These are phyloP conservation scores for Anastatus disparis DNA, from an alignment of 1,140 invertebrate species.

Conservation along the genomic window DNA sequence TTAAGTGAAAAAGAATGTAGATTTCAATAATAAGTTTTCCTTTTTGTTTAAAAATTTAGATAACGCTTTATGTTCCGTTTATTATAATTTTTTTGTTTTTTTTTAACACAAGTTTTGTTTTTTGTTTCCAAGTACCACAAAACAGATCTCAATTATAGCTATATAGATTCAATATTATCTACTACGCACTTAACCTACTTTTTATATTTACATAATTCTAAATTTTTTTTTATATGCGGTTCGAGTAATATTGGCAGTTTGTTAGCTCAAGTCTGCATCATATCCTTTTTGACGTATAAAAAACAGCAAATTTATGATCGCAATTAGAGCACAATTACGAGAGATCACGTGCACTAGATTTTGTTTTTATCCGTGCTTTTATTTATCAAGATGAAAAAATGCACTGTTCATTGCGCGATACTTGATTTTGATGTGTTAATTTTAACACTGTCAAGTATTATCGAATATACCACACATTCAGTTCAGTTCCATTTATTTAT, in stretches of 20 bases:
- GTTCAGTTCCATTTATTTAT: conserved; percentile 13
- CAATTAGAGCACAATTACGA: conserved; percentile 56
- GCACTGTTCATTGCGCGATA: conserved; percentile 34
- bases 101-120: conserved; percentile 21
- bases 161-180: conserved; percentile 34
- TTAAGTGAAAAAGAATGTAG: conserved; percentile 30
- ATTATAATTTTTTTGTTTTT: conserved; percentile 30
- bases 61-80: conserved; percentile 1
- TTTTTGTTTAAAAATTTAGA: conserved; percentile 32
- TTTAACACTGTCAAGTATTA: conserved; percentile 38
- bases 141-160: conserved; percentile 28
- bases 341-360: conserved; percentile 59
- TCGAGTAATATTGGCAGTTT: conserved; percentile 57
- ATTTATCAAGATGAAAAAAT: conserved; percentile 38
- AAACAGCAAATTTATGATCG: conserved; percentile 63
- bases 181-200: conserved; percentile 34
- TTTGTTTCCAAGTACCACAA: conserved; percentile 22
- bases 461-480: conserved; percentile 18
- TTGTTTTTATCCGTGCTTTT: conserved; percentile 30
- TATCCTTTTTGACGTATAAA: conserved; percentile 55
- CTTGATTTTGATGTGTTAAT: conserved; percentile 18
- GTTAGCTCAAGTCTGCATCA: conserved; percentile 57
- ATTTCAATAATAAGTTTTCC: conserved; percentile 19
- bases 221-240: conserved; percentile 35
- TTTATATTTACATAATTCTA: conserved; percentile 42